Evolutionary conservation across 2,113 vertebrate genomes (phyloP), one percentile per base, ranked within the genome.

Genomic region (Octodon degus): DNA sequence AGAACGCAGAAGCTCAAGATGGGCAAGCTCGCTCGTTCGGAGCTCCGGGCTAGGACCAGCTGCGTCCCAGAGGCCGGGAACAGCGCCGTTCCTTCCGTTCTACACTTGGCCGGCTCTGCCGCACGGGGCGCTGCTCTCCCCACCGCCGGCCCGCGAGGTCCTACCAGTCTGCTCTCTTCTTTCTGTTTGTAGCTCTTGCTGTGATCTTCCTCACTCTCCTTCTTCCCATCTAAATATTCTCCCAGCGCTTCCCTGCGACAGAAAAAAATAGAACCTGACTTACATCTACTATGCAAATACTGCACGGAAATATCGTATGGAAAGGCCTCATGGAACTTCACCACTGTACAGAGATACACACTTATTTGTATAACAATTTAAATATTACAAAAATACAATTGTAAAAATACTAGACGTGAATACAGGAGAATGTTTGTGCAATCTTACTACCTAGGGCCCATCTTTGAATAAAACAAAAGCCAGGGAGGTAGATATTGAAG

Each of bases 161-260:
- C 30, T 79, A 99, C 99, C 99, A 98, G 97, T 89, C 98, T 95
- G 96, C 98, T 98, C 47, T 98, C 98, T 91, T 99, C 98, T 32
- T 98, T 96, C 97, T 98, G 97, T 76, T 95, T 97, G 81, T 98
- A 97, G 89, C 98, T 98, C 96, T 76, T 98, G 34, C 98, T 97
- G 68, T 96, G 91, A 14, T 99, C 98, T 63, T 98, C 98, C 34
- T 96, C 95, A 37, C 91, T 85, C 81, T 98, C 96, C 58, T 95
- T 97, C 7, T 98, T 97, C 10, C 79, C 60, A 12, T 97, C 96
- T 5, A 82, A 67, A 81, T 97, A 94, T 81, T 98, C 98, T 74
- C 98, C 99, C 5, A 98, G 97, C 0, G 97, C 98, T 93, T 98
- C 97, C 95, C 98, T 99, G 97, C 0, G 30, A 62, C 47, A 37